Evolutionary conservation across 2,797 vertebrate species (phyloP), one percentile per base, ranked within the genome.

Genomic region (Chromobotia macracanthus): DNA sequence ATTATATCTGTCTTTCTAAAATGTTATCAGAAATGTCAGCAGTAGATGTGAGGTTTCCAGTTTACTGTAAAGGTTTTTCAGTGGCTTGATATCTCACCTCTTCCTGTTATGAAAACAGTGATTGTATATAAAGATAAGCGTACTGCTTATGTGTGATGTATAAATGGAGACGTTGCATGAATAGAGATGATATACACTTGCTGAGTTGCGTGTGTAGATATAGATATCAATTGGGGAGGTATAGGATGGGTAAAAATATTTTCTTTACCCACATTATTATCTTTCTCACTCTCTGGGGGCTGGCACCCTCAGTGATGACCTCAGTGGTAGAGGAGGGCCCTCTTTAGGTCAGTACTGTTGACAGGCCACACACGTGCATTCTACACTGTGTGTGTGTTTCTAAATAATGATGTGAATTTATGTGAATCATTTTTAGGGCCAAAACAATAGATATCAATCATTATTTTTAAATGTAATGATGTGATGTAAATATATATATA

Each of bases 311-410:
- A 84, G 81, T 87, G 85, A 85, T 87, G 90, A 92, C 88, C 85
- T 89, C 82, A 68, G 90, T 90, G 77, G 63, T 82, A 91, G 90
- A 90, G 41, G 10, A 44, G 91, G 90, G 90, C 89, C 91, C 91
- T 92, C 91, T 93, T 89, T 91, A 90, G 91, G 91, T 89, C 86
- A 84, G 84, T 73, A 79, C 81, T 66, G 86, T 81, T 75, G 80
- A 76, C 61, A 85, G 86, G 80, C 77, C 75, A 71, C 4, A 8
- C 79, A 38, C 35, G 8, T 38, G 35, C 35, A 38, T 8, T 7
- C 6, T 38, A 38, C 35, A 38, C 5, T 31, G 31, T 2, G 35
- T 38, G 35, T 38, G 2, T 38, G 35, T 38, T 38, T 38, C 2
- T 41, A 41, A 9, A 41, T 41, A 41, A 44, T 44, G 8, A 10